Percentiles rank a stretch among this genome's conserved stretches.
phyloP scores from a whole-genome alignment of 2,797 vertebrate genomes.

The Botia kubotai region DNA sequence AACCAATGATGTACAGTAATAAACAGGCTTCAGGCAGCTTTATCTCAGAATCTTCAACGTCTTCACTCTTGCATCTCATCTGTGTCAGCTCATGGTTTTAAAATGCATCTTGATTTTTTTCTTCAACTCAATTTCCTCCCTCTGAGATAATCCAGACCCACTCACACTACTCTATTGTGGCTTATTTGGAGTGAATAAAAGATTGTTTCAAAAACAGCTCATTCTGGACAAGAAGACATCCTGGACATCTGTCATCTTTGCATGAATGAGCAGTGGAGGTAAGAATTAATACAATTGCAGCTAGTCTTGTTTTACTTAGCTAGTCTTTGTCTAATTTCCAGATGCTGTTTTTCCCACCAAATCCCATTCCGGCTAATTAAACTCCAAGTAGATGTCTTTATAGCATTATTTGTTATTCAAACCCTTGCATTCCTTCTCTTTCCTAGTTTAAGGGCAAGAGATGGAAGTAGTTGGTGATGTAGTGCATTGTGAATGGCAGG shows the following conservation, averaged over 20 bases:
- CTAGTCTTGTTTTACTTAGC: no score
- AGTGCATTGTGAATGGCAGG: slow-evolving; percentile 29
- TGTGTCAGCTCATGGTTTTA: not conserved
- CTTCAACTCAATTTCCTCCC: slow-evolving; percentile 45
- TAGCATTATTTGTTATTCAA: slow-evolving; percentile 36
- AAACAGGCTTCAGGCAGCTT: no score
- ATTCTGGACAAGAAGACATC: not conserved
- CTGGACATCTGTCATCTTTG: no score
- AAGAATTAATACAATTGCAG: not conserved
- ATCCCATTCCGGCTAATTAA: slow-evolving; percentile 36
- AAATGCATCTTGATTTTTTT: not conserved
- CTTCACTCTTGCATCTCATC: not conserved
- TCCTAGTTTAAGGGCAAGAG: slow-evolving; percentile 32
- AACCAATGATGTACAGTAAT: no score
- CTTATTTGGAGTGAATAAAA: not conserved
- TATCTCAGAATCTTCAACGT: not conserved
- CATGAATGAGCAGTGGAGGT: no score
- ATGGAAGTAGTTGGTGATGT: slow-evolving; percentile 26
- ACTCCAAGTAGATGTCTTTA: not conserved
- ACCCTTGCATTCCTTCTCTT: slow-evolving; percentile 20
- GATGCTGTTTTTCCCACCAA: slow-evolving; percentile 15
- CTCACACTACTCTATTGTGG: not conserved
- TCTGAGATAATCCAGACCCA: slow-evolving; percentile 42
- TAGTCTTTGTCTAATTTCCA: not conserved
- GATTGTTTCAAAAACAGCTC: slow-evolving; percentile 42